phyloP scores from a whole-genome alignment of 2,113 vertebrate genomes.

The Oncorhynchus mykiss region DNA sequence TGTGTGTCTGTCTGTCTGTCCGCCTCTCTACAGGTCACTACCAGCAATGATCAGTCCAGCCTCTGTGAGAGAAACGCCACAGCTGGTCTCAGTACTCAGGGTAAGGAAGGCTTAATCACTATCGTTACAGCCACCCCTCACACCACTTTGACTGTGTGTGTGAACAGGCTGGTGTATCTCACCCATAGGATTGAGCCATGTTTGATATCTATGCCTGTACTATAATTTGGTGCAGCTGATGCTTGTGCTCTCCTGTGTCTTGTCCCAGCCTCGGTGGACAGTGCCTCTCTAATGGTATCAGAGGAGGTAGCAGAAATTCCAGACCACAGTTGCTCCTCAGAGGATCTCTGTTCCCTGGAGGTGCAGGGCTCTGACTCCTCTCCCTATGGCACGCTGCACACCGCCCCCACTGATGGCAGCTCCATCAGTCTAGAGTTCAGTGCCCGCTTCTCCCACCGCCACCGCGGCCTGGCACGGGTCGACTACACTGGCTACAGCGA shows the following conservation, averaged over 20 bases:
- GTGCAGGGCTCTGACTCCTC: conserved; percentile 82
- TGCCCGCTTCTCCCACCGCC: conserved; percentile 49
- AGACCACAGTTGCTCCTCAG: conserved; percentile 80
- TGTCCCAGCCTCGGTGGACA: conserved; percentile 80
- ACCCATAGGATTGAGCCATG: background rate
- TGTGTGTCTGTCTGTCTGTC: background rate
- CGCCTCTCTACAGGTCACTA: conserved; percentile 68
- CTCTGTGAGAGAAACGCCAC: conserved; percentile 76
- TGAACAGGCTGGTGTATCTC: background rate
- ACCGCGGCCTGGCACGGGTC: conserved; percentile 56
- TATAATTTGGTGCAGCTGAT: background rate
- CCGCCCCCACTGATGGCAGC: conserved; percentile 67
- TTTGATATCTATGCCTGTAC: background rate
- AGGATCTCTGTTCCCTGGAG: conserved; percentile 85
- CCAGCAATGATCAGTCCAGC: conserved; percentile 76
- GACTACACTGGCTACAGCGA: conserved; percentile 65
- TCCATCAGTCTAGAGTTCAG: conserved; percentile 74
- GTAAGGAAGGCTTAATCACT: conserved; percentile 62
- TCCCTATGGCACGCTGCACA: conserved; percentile 68
- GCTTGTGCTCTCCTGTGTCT: background rate
- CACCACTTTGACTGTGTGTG: background rate
- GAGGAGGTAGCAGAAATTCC: conserved; percentile 77
- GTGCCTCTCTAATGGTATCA: conserved; percentile 79
- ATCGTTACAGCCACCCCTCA: background rate
- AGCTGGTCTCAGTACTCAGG: conserved; percentile 83